Conservation (phyloP, 1,140 invertebrate species). For the Zelostemma sp. region DNA sequence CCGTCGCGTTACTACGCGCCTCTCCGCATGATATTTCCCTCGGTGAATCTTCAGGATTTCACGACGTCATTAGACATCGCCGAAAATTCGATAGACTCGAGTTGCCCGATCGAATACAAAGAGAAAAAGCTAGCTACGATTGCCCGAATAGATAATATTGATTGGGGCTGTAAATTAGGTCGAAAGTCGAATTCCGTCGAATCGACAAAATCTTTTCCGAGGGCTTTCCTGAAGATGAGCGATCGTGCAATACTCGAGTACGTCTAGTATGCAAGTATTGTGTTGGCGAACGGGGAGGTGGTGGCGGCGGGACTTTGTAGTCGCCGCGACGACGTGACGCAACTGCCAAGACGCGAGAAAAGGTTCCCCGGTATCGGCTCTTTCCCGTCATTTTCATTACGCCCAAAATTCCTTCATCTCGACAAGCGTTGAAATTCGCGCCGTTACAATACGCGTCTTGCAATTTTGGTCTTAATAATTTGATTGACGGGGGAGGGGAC, state of each 20-base stretch:
- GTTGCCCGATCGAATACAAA: too few relatives aligned
- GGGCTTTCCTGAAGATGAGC: constrained; percentile 1
- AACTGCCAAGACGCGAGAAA: constrained; percentile 61
- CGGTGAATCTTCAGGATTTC: constrained; percentile 18
- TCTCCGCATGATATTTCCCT: constrained; percentile 27
- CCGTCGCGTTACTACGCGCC: constrained; percentile 28
- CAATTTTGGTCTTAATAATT: not conserved
- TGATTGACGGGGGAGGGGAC: constrained; percentile 2
- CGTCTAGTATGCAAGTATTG: constrained; percentile 58
- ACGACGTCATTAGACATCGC: not conserved
- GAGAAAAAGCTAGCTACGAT: too few relatives aligned
- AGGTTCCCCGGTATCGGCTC: constrained; percentile 60
- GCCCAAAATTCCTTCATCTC: too few relatives aligned
- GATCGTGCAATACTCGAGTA: constrained; percentile 46
- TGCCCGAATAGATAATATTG: not conserved
- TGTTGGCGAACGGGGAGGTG: constrained; percentile 29
- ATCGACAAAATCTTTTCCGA: not conserved
- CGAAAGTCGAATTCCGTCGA: not conserved
- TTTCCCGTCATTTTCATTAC: too few relatives aligned
- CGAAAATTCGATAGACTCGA: too few relatives aligned
- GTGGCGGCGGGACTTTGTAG: constrained; percentile 58
- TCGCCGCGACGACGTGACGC: constrained; percentile 68
- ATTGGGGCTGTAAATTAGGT: not conserved
- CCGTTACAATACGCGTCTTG: too few relatives aligned
- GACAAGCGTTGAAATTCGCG: too few relatives aligned